A percentile compares a stretch with the other conserved stretches of the same genome.
Evolutionary conservation across 2,113 vertebrate genomes (phyloP).

Genomic region (Etia nguti): DNA sequence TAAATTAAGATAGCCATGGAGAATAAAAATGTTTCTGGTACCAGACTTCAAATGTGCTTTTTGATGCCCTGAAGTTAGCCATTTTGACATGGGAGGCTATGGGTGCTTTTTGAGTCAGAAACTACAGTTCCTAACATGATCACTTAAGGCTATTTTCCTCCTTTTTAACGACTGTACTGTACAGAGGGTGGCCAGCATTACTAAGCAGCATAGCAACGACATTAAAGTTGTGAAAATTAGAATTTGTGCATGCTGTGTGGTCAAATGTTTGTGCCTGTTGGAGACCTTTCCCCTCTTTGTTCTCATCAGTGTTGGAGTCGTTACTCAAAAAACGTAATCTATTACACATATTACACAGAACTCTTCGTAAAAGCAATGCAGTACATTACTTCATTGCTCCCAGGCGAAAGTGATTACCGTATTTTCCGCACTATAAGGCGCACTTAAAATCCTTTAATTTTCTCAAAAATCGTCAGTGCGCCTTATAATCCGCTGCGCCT

Average conservation of each 20-base stretch:
- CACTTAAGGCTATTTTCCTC: rapidly evolving
- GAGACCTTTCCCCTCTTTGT: background rate
- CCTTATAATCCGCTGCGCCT: too few species aligned
- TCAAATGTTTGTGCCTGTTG: background rate
- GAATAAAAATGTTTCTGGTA: too few species aligned
- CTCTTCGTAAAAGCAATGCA: background rate
- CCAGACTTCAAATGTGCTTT: too few species aligned
- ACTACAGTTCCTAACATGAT: background rate
- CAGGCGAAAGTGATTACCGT: background rate
- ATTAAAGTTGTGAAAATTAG: background rate
- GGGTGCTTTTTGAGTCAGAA: too few species aligned
- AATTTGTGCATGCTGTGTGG: background rate
- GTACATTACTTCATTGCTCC: background rate
- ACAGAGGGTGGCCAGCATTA: background rate
- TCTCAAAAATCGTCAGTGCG: too few species aligned
- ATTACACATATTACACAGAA: background rate
- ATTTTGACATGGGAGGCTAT: too few species aligned
- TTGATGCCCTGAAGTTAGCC: too few species aligned
- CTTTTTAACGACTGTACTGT: background rate
- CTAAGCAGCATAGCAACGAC: background rate
- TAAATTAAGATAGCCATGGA: too few species aligned
- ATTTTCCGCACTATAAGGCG: too few species aligned
- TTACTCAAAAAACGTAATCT: background rate
- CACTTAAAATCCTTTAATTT: too few species aligned
- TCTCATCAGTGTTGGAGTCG: background rate